Base-by-base conservation (phyloP, 2,113 vertebrate species). In the Macquaria ambigua region DNA sequence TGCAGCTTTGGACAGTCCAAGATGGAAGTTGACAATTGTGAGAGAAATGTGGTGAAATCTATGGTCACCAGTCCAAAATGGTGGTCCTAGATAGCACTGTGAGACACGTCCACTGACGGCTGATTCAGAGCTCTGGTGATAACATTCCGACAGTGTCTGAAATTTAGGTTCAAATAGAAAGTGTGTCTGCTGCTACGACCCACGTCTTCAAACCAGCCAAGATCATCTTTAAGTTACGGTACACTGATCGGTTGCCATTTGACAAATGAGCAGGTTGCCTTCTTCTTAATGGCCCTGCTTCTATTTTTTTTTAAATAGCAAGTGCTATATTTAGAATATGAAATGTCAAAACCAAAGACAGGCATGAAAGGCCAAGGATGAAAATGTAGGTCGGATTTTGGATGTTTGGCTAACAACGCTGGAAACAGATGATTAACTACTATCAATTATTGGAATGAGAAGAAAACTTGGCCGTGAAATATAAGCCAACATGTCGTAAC, bases 241-340 rank as follows among this genome's bases (percentile, higher is more conserved):
- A 20, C n/a, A 50, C 20, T 83, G 53, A 79, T 67, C 59, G 46
- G 25, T 28, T 83, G 11, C 9, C 8, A 58, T 69, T 61, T 62
- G 11, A 37, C 58, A 86, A 81, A 58, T 9, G 15, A 75, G 18
- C 20, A 52, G 6, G 9, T 4, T 56, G 50, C 31, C 23, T 48
- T 78, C 20, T 69, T 46, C 7, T 28, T 6, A 71, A 56, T 3
- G 3, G 12, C 28, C 6, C n/a, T 48, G 21, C 50, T 66, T 63
- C 37, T 70, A 50, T 41, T 28, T 18, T 64, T 56, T 56, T 25
- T 66, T 20, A 16, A 75, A 37, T 41, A 34, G 37, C 43, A 52
- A 18, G 23, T 25, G 48, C 14, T 85, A 81, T 77, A 77, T 73
- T 85, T 81, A 83, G 69, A 76, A 71, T 16, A 28, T 55, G 16